A percentile compares a stretch with the other conserved stretches of the same genome.
These are phyloP conservation scores for Parasteatoda tepidariorum DNA, from an alignment of 1,140 invertebrate genomes.

Conservation along the genomic window DNA sequence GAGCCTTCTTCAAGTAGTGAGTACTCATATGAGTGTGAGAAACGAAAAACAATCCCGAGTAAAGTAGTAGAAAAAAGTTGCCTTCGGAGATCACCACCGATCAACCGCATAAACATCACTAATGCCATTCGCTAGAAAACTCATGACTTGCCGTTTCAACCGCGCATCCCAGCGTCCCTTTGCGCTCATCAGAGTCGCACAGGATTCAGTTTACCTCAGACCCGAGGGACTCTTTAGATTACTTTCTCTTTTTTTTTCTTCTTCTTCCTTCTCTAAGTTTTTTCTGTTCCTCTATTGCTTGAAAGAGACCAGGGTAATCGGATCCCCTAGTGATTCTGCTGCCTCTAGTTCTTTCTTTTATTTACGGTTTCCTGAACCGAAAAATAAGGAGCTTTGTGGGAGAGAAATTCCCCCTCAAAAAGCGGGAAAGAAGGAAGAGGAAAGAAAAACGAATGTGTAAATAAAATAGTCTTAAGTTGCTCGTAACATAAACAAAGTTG, in stretches of 20 bases:
- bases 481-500: constrained; percentile 31
- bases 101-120: constrained; percentile 30
- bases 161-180: neutral
- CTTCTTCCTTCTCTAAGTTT: neutral
- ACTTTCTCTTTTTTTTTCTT: neutral
- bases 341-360: constrained; percentile 26
- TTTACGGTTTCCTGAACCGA: constrained; percentile 52
- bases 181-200: neutral
- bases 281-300: neutral
- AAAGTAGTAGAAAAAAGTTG: neutral
- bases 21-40: too few relatives aligned
- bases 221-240: constrained; percentile 40
- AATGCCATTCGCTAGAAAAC: neutral
- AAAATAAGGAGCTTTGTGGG: constrained; percentile 52
- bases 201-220: constrained; percentile 31
- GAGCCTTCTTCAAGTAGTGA: too few relatives aligned
- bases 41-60: too few relatives aligned
- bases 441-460: constrained; percentile 37
- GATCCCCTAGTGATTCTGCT: constrained; percentile 28
- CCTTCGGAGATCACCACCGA: neutral
- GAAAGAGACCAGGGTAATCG: constrained; percentile 14
- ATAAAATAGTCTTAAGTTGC: constrained; percentile 39
- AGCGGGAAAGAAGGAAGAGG: neutral
- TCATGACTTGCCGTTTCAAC: neutral
- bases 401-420: neutral